Evolutionary conservation across 2,113 vertebrate species (phyloP).

Genomic region (Arizona elegans): DNA sequence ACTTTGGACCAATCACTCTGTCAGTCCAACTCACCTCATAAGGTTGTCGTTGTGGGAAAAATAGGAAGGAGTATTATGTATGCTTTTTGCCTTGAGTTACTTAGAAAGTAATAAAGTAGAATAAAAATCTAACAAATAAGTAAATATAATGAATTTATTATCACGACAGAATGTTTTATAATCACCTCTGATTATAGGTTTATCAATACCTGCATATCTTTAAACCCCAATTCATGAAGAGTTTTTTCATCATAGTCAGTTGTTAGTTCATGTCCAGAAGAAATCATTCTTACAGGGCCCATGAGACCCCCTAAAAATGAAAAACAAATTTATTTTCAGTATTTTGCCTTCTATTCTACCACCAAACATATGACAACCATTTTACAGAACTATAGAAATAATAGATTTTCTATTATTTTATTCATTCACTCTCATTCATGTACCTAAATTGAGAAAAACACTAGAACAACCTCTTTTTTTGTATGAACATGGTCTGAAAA

Average conservation of each 20-base stretch:
- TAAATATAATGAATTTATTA: not conserved
- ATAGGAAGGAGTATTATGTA: too few relatives aligned
- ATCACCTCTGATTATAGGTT: not conserved
- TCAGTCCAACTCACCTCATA: too few relatives aligned
- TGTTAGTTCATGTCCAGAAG: slow-evolving; percentile 95
- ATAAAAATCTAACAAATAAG: too few relatives aligned
- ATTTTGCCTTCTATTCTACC: not conserved
- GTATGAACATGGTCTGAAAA: not conserved
- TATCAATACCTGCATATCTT: slow-evolving; percentile 93
- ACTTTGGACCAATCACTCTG: too few relatives aligned
- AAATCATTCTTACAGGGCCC: slow-evolving; percentile 98
- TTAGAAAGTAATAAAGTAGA: too few relatives aligned
- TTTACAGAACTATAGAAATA: not conserved
- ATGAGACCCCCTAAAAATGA: slow-evolving; percentile 85
- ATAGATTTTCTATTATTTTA: not conserved
- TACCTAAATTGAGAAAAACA: not conserved
- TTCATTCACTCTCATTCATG: not conserved
- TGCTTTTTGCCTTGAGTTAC: too few relatives aligned
- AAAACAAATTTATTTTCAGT: slow-evolving; percentile 6
- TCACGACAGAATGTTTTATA: not conserved
- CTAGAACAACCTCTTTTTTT: not conserved
- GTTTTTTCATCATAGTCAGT: slow-evolving; percentile 99
- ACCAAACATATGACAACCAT: not conserved
- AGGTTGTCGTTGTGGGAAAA: too few relatives aligned
- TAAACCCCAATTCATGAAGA: slow-evolving; percentile 94